Base-by-base conservation (phyloP, 2,113 vertebrate genomes). In the Vidua chalybeata region DNA sequence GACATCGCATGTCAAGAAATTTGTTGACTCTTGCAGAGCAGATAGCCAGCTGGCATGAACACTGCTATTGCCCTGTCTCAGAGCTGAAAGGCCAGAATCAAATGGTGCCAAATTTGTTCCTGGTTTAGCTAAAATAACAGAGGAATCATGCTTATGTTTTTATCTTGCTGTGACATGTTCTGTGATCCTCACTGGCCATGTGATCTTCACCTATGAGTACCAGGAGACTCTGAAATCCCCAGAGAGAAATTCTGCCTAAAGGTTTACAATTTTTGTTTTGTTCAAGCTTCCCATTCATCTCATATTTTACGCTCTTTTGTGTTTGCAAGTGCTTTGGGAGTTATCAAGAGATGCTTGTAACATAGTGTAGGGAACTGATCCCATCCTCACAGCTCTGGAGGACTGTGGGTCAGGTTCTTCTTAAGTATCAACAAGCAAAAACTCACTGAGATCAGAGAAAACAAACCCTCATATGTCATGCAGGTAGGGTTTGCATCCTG, bases 11-110 rank as follows among this genome's bases (percentile, higher is more conserved):
- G 73, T 94, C 84, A 94, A 97, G 89, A 97, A 96, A 96, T 72
- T 87, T 97, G 92, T 96, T 96, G 95, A 97, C 90, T 83, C 71
- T 94, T 89, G 79, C 92, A 96, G 94, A 87, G 80, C 80, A 95
- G 93, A 92, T 76, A 87, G 86, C 89, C 97, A 97, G 87, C 90
- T 97, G 97, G 94, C 90, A 73, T 7, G 20, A 77, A 41, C 15
- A 55, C 43, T 56, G 2, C 56, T 93, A 87, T 92, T 95, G 84
- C 91, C 94, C 86, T 73, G 78, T 78, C 63, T 85, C 85, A 80
- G 61, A 95, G 58, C 79, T 97, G 94, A 96, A 97, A 98, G 45
- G 30, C 74, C 31, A 75, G 68, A 92, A 59, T 67, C 30, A 84
- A 85, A 79, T 62, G 9, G 17, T 94, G 66, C 87, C 94, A 97